These are phyloP conservation scores for Caenorhabditis uteleia DNA, from an alignment of 2,888 invertebrate genomes.

Conservation along the genomic window DNA sequence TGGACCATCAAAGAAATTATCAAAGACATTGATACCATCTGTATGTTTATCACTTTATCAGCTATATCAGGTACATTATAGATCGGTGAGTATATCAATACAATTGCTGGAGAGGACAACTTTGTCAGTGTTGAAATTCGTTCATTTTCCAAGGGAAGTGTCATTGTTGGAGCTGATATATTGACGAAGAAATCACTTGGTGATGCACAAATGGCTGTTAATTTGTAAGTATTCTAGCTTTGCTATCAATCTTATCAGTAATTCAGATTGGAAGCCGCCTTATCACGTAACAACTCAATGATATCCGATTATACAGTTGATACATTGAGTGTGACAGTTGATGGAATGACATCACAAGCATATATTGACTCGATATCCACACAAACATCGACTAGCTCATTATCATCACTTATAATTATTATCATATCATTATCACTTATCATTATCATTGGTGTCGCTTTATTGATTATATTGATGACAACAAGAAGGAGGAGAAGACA, in stretches of 20 bases:
- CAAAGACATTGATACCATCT: slow-evolving; percentile 11
- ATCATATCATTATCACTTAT: slow-evolving; percentile 22
- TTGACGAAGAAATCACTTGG: slow-evolving; percentile 24
- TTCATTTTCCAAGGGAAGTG: slow-evolving; percentile 23
- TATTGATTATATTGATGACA: slow-evolving; percentile 36
- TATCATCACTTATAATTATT: slow-evolving; percentile 30
- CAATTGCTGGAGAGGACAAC: slow-evolving; percentile 15
- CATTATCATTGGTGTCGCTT: slow-evolving; percentile 10
- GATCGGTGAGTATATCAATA: slow-evolving; percentile 16
- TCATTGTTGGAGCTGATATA: slow-evolving; percentile 24
- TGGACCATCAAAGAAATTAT: slow-evolving; percentile 33
- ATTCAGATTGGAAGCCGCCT: slow-evolving; percentile 27
- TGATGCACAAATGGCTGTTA: slow-evolving; percentile 23
- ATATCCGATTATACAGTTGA: slow-evolving; percentile 23
- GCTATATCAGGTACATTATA: slow-evolving; percentile 1
- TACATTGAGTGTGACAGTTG: slow-evolving; percentile 26
- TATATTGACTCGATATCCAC: slow-evolving; percentile 36
- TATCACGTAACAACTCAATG: slow-evolving; percentile 20
- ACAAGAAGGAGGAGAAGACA: slow-evolving; percentile 27
- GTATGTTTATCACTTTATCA: slow-evolving; percentile 8
- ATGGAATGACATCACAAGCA: slow-evolving; percentile 31
- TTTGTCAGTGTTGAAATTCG: slow-evolving; percentile 16
- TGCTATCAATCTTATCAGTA: no score
- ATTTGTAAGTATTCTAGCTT: slow-evolving; percentile 10
- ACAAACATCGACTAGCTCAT: slow-evolving; percentile 9